phyloP scores from a whole-genome alignment of 2,113 vertebrate species.

The Talpa occidentalis region DNA sequence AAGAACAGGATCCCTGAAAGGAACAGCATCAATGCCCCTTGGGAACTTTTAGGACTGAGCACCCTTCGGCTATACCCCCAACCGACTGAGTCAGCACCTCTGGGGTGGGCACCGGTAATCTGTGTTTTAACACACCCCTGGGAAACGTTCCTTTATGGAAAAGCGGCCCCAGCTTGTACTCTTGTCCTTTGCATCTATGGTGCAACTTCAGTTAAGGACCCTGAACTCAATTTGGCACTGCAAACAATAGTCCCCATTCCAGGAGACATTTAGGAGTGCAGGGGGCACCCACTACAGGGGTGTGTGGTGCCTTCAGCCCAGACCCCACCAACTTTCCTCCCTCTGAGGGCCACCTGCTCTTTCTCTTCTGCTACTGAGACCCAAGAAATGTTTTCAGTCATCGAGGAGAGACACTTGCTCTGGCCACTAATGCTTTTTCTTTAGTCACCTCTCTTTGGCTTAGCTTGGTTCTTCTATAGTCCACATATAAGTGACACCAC shows the following conservation, averaged over 20 bases:
- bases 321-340: background rate
- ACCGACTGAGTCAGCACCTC: background rate
- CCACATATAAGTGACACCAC: no score
- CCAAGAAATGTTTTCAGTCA: background rate
- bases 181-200: background rate
- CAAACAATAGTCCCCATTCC: background rate
- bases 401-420: background rate
- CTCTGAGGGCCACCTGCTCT: background rate
- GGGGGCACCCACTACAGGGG: background rate
- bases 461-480: no score
- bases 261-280: background rate
- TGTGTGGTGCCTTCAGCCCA: background rate
- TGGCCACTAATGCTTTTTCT: background rate
- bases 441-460: no score
- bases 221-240: background rate
- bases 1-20: background rate
- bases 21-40: background rate
- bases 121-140: background rate
- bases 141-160: background rate
- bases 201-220: background rate
- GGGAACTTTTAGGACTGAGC: background rate
- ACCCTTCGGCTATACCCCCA: background rate
- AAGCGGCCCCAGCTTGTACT: background rate
- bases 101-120: accelerated
- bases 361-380: background rate